phyloP scores from a whole-genome alignment of 1,140 invertebrate species.

The Dendrolimus punctatus region DNA sequence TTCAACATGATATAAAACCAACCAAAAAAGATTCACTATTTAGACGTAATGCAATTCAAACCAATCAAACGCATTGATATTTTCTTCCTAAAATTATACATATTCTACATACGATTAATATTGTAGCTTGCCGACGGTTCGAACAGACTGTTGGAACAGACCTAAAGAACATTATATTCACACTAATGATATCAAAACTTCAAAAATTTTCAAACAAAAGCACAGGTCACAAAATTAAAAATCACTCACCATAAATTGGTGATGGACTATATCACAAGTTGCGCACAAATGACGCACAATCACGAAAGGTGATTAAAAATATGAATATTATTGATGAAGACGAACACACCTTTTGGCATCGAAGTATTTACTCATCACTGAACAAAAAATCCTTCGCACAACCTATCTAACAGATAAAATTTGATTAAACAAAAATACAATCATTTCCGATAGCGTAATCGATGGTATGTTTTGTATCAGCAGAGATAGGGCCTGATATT shows the following conservation, averaged over 20 bases:
- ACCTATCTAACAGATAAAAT: slow-evolving; percentile 25
- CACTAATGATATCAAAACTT: too few species aligned
- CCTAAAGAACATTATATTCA: too few species aligned
- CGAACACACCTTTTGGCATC: slow-evolving; percentile 13
- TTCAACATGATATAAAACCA: too few species aligned
- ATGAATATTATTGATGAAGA: slow-evolving; percentile 6
- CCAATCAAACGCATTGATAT: too few species aligned
- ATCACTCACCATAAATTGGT: slow-evolving; percentile 7
- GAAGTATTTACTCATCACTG: slow-evolving; percentile 19
- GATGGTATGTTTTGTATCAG: slow-evolving; percentile 3
- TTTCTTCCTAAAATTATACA: too few species aligned
- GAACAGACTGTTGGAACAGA: too few species aligned
- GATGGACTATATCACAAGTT: neutral
- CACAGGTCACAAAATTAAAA: neutral
- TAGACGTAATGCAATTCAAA: too few species aligned
- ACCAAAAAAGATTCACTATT: too few species aligned
- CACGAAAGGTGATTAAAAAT: slow-evolving; percentile 3
- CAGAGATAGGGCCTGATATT: neutral
- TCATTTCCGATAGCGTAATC: slow-evolving; percentile 25
- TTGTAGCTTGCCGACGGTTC: too few species aligned
- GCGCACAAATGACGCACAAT: neutral
- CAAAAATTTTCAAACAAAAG: too few species aligned
- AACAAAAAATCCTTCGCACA: slow-evolving; percentile 19
- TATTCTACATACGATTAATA: too few species aligned
- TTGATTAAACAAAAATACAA: slow-evolving; percentile 36